Percentiles rank a stretch among this genome's conserved stretches.
These are phyloP conservation scores for Gymnorhina tibicen DNA, from an alignment of 2,113 vertebrate genomes.

Conservation along the genomic window DNA sequence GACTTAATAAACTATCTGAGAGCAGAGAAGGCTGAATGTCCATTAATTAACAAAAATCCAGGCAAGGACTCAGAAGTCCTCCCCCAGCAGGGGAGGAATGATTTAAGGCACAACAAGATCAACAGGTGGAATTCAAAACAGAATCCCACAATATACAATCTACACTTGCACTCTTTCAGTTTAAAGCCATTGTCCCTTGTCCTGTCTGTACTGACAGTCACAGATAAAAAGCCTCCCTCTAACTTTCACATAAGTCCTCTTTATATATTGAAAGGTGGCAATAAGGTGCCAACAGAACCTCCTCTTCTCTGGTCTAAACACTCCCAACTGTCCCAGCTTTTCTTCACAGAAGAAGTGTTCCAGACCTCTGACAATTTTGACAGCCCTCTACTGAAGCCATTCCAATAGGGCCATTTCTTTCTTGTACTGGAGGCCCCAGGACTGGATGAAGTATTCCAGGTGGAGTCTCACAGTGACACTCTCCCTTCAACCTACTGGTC, in stretches of 20 bases:
- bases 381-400: neutral
- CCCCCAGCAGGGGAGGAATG: too few relatives aligned
- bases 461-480: neutral
- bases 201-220: neutral
- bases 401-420: neutral
- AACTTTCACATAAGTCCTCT: neutral
- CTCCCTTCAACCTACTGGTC: neutral
- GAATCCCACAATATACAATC: too few relatives aligned
- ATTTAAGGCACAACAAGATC: too few relatives aligned
- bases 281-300: rapidly evolving
- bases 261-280: neutral
- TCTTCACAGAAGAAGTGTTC: neutral
- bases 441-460: neutral
- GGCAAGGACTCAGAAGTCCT: too few relatives aligned
- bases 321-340: neutral
- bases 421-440: neutral
- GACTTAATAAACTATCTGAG: too few relatives aligned
- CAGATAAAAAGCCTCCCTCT: neutral
- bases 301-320: neutral
- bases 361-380: neutral
- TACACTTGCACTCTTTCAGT: neutral
- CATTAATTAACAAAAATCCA: too few relatives aligned
- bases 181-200: neutral
- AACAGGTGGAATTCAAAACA: too few relatives aligned
- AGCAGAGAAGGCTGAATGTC: too few relatives aligned